Base-by-base conservation (phyloP, 2,888 invertebrate species). In the Zhuqinia jingwanae region DNA sequence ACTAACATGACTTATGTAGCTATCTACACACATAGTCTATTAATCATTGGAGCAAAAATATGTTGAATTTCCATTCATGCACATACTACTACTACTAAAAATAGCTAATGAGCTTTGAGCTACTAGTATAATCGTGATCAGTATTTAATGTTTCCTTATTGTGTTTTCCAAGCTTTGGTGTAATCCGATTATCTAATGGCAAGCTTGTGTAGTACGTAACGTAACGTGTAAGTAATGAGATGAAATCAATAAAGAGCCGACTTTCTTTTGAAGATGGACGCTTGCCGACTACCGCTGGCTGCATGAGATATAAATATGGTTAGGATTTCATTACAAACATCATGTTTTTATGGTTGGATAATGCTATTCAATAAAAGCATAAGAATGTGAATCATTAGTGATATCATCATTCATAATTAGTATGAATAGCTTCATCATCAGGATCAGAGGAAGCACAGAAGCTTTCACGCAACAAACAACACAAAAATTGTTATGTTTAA, bases 211-310 rank as follows among this genome's bases (percentile, higher is more conserved):
- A 17, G 53, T 17, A 53, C 17, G 8, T n/a, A 17, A 25, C 11
- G 8, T 65, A 15, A n/a, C 10, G 65, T 11, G 1, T 42, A 65
- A 36, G 42, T 65, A 65, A 65, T 65, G 5, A 13, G 20, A 65
- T 65, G 42, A 63, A 63, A 65, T 42, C 65, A 65, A 65, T 65
- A 42, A 42, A 65, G 36, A 65, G 42, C 65, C 65, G 65, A 65
- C 65, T 65, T 65, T 65, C 65, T 17, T 65, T 65, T 65, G 65
- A 6, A 36, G 8, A 36, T n/a, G n/a, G n/a, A 65, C 17, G 42
- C 1, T 42, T 20, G 42, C 42, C 65, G 65, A 65, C 65, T 36
- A 20, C 11, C 20, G n/a, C 5, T 50, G 10, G 42, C 15, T 36
- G 42, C 20, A 17, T 13, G 42, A 63, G 63, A 36, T 11, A 36